phyloP scores from a whole-genome alignment of 2,797 vertebrate genomes.

The Microhierax caerulescens region DNA sequence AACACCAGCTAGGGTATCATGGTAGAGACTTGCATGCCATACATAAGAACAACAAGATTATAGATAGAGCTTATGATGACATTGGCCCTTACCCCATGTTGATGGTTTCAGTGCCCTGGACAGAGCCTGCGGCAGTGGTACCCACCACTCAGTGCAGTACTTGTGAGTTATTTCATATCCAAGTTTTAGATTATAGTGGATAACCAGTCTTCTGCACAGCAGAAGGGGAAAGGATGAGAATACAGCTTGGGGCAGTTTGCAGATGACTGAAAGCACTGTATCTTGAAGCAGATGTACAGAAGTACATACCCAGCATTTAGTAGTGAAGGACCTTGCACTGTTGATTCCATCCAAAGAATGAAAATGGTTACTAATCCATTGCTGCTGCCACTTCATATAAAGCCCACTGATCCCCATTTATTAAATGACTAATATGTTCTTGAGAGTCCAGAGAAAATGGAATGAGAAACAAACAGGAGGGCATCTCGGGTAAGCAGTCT shows the following conservation, averaged over 20 bases:
- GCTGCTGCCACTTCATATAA: not conserved
- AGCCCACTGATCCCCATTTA: not conserved
- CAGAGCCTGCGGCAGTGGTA: not conserved
- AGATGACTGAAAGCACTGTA: not conserved
- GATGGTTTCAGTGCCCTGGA: not conserved
- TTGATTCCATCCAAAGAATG: not conserved
- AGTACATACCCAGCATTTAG: not conserved
- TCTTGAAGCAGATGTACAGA: not conserved
- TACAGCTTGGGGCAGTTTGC: not conserved
- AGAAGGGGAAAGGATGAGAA: not conserved
- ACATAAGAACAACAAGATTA: not conserved
- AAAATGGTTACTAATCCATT: not conserved
- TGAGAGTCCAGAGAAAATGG: not conserved
- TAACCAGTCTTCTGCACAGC: not conserved
- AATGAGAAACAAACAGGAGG: not conserved
- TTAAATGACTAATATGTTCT: not conserved
- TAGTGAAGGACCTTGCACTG: not conserved
- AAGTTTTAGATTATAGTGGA: not conserved
- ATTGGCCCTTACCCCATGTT: fast-evolving
- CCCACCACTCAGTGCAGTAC: too few species aligned
- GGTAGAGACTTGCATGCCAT: not conserved
- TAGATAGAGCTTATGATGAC: fast-evolving
- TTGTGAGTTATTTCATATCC: not conserved
- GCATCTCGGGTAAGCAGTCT: not conserved
- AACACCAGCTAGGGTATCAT: not conserved